Base-by-base conservation (phyloP, 2,888 invertebrate genomes). In the Parasteatoda lunata region DNA sequence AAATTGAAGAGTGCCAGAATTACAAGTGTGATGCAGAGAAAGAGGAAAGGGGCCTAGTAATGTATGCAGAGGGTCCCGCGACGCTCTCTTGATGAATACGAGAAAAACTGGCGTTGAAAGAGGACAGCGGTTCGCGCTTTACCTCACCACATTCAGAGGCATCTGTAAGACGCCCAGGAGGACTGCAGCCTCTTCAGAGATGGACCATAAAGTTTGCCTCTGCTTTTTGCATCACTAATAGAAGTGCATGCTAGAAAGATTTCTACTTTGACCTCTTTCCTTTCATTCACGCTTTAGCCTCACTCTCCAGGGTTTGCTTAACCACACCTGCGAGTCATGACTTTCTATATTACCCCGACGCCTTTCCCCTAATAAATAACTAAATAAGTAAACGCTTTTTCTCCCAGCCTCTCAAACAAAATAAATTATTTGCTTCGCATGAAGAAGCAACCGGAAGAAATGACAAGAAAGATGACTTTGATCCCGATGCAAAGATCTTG, bases 1-100 rank as follows among this genome's bases (percentile, higher is more conserved):
- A 78, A 83, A 88, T 88, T 88, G 88, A 88, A 88, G 88, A 88
- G 77, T 88, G 78, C 81, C 88, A 88, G 88, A 88, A 88, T 88
- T 88, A 88, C 88, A 88, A 88, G 81, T 77, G 83, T 78, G 79
- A 83, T 88, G 82, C 83, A 77, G 81, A 70, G 82, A 78, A 52
- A 47, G 77, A 72, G 77, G 80, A 66, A 73, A 70, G 66, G 52
- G 71, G 77, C 45, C 65, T 54, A 72, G 80, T 83, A 83, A 82
- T 82, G 77, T 83, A 88, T 88, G 87, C 82, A 78, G 83, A 48
- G 68, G 77, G 86, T 86, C 86, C 86, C 86, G 59, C 11, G 86
- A 81, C 81, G 77, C 77, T 48, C 30, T 15, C 64, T 71, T 85
- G 85, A 85, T 85, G 85, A 85, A 85, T 85, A 80, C 77, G 75